Conservation (phyloP, 1,140 invertebrate genomes). For the Drusus annulatus region DNA sequence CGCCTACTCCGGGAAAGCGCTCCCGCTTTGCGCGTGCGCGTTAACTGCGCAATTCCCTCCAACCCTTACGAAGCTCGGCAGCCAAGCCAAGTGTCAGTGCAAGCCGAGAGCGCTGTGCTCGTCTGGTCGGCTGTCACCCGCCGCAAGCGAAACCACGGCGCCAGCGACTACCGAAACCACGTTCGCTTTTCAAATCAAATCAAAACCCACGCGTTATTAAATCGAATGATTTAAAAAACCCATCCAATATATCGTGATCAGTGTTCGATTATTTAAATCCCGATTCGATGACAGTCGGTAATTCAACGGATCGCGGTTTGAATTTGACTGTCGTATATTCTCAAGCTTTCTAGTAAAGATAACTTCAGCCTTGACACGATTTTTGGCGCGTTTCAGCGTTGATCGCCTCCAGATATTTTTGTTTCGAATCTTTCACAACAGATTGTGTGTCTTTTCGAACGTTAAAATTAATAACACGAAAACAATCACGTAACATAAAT, state of each 20-base stretch:
- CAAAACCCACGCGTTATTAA: slow-evolving; percentile 9
- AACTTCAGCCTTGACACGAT: slow-evolving; percentile 47
- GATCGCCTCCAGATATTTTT: no score
- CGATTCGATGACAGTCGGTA: not conserved
- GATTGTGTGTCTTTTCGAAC: no score
- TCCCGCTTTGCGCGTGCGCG: slow-evolving; percentile 34
- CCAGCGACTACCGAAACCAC: slow-evolving; percentile 10
- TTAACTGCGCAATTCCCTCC: slow-evolving; percentile 49
- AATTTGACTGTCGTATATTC: slow-evolving; percentile 10
- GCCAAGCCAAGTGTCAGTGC: slow-evolving; percentile 15
- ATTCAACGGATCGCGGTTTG: not conserved
- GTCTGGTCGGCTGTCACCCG: slow-evolving; percentile 14
- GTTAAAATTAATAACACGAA: no score
- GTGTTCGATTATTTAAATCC: not conserved
- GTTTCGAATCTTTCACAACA: no score
- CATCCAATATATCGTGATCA: not conserved
- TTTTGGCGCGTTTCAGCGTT: slow-evolving; percentile 38
- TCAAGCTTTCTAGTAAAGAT: slow-evolving; percentile 10
- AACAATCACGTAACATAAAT: no score
- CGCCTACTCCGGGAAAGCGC: slow-evolving; percentile 21
- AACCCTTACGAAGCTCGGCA: slow-evolving; percentile 42
- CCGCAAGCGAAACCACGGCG: not conserved
- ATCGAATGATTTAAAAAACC: slow-evolving; percentile 1
- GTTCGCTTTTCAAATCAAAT: slow-evolving; percentile 5
- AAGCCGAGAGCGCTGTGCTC: slow-evolving; percentile 43